phyloP scores from a whole-genome alignment of 2,113 vertebrate genomes.

The Pseudorectes ferrugineus region DNA sequence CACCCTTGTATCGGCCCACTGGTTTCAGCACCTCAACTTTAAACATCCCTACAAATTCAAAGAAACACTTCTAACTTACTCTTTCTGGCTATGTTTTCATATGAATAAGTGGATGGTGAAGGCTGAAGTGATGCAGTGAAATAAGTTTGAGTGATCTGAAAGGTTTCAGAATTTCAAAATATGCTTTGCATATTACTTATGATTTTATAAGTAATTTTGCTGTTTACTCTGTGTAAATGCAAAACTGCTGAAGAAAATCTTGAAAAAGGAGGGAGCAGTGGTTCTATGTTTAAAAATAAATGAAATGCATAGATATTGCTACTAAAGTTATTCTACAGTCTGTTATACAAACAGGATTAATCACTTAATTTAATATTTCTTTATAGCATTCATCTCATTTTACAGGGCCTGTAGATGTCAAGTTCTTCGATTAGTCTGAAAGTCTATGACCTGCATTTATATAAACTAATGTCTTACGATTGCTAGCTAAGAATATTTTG shows the following conservation, averaged over 20 bases:
- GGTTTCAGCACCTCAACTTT: neutral
- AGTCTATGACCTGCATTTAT: neutral
- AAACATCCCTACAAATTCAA: neutral
- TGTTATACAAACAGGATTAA: neutral
- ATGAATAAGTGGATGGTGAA: neutral
- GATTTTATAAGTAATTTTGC: neutral
- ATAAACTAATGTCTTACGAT: neutral
- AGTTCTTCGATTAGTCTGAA: neutral
- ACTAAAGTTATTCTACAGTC: neutral
- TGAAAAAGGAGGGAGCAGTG: neutral
- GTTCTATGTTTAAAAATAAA: neutral
- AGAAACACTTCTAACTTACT: neutral
- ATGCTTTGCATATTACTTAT: neutral
- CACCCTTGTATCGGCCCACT: neutral
- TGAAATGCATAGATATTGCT: neutral
- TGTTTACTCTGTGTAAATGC: neutral
- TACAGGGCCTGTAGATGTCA: neutral
- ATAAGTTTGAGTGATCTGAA: neutral
- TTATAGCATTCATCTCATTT: neutral
- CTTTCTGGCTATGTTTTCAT: neutral
- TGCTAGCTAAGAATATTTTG: neutral
- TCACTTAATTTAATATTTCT: neutral
- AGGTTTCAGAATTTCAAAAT: neutral
- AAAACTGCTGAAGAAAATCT: neutral
- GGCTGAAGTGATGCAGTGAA: neutral